Conservation (phyloP, 2,113 vertebrate genomes). For the Daphoenositta chrysoptera region DNA sequence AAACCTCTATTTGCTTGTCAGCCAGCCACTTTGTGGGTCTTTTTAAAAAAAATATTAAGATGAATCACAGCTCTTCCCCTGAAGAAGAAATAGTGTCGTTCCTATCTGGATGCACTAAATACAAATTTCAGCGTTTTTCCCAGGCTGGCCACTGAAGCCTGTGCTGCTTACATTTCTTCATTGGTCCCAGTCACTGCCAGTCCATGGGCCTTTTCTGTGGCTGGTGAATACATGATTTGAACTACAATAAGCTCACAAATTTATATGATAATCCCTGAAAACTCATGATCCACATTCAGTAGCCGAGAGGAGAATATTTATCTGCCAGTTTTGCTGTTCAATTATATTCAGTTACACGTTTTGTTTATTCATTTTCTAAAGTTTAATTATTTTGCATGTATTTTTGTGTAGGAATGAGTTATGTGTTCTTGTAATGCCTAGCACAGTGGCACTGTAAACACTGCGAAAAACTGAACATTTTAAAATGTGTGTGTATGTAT, state of each 20-base stretch:
- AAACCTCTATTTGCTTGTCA: not conserved
- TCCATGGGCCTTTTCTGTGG: not conserved
- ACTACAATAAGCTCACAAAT: not conserved
- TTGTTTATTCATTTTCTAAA: not conserved
- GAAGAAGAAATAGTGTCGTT: constrained; percentile 11
- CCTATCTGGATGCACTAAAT: not conserved
- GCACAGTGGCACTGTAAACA: not conserved
- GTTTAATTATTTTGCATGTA: not conserved
- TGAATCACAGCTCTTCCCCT: constrained; percentile 37
- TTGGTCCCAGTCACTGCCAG: not conserved
- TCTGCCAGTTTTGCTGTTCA: not conserved
- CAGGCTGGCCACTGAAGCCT: not conserved
- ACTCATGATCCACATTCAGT: not conserved
- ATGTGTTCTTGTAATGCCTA: not conserved
- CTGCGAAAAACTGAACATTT: not conserved
- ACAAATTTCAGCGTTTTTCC: constrained; percentile 30
- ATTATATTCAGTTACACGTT: not conserved
- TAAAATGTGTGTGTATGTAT: not conserved
- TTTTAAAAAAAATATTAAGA: not conserved
- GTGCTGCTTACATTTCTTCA: not conserved
- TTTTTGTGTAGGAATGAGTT: not conserved
- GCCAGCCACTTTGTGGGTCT: not conserved
- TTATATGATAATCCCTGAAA: not conserved
- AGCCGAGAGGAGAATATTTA: not conserved
- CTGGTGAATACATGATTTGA: not conserved